Base-by-base conservation (phyloP, 2,888 invertebrate species). In the Oscheius sp. region DNA sequence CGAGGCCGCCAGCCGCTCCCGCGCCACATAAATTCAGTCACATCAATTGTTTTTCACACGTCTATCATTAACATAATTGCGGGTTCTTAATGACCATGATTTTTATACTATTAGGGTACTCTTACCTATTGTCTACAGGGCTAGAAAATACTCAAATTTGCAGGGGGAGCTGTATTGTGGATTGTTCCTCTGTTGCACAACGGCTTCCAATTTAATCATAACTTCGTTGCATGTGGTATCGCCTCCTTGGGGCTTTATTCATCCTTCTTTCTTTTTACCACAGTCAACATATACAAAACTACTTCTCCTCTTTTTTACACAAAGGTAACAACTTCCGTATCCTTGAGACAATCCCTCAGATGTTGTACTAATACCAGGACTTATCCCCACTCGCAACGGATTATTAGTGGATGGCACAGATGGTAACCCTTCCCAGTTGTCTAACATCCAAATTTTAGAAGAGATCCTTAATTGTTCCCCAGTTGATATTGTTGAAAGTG, bases 21-120 rank as follows among this genome's bases (percentile, higher is more conserved):
- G 66, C 35, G 49, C 52, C 66, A 66, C 66, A 66, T 66, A 66
- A 66, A 66, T 66, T 66, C 52, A 66, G 66, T 29, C 49, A 49
- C 66, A 66, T 66, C 66, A 66, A 66, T 66, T 49, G 52, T 29
- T 49, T 52, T 66, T 66, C 66, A 66, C 66, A 52, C 66, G 21
- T 66, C n/a, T 16, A 25, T 52, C 52, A 52, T 66, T 49, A 29
- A 23, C 66, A 52, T 52, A 66, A 61, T 61, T 61, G 41, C 41
- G 9, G 61, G 3, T 6, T 21, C 23, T 18, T 41, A 21, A 61
- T 43, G 41, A 21, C 9, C 16, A 43, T 61, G 12, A 9, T 18
- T 18, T 61, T 61, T 35, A 35, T 61, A n/a, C 61, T 43, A 41
- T 18, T 35, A 35, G 35, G 35, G 35, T 6, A 6, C 35, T 35